Percentiles rank a stretch among this genome's conserved stretches.
Conservation (phyloP, 2,113 vertebrate genomes). For the Zosterops japonicus region DNA sequence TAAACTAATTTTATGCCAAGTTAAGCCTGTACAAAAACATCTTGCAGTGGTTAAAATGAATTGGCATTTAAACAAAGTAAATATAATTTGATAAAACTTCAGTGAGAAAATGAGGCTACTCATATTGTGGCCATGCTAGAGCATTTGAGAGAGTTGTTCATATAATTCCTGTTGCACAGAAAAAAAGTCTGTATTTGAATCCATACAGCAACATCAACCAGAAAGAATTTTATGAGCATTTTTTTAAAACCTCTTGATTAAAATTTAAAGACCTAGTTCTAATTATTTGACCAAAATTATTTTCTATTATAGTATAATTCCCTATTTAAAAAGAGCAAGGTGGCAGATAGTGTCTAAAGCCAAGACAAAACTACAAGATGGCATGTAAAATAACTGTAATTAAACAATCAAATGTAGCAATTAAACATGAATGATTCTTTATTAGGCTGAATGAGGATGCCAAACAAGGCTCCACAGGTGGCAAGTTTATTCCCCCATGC, state of each 20-base stretch:
- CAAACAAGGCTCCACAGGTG: slow-evolving; percentile 60
- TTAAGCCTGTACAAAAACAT: slow-evolving; percentile 25
- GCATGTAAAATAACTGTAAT: slow-evolving; percentile 62
- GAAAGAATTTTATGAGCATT: background rate
- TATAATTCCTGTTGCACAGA: background rate
- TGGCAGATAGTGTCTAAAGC: slow-evolving; percentile 38
- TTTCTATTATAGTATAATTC: slow-evolving; percentile 5
- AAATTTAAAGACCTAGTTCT: background rate
- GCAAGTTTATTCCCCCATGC: slow-evolving; percentile 35
- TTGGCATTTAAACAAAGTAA: slow-evolving; percentile 36
- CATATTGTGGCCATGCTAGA: background rate
- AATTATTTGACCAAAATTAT: slow-evolving; percentile 1
- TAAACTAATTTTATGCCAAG: slow-evolving; percentile 55
- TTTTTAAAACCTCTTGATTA: background rate
- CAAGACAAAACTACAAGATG: slow-evolving; percentile 45
- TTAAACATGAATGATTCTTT: slow-evolving; percentile 65
- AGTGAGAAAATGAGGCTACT: background rate
- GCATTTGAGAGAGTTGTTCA: background rate
- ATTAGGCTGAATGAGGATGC: slow-evolving; percentile 58
- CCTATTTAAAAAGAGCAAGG: background rate
- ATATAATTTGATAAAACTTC: slow-evolving; percentile 23
- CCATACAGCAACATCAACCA: background rate
- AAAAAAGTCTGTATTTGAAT: background rate
- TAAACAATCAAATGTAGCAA: slow-evolving; percentile 65
- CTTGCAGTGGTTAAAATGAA: slow-evolving; percentile 26